Evolutionary conservation across 2,113 vertebrate species (phyloP).

Genomic region (Puffinus mauretanicus): DNA sequence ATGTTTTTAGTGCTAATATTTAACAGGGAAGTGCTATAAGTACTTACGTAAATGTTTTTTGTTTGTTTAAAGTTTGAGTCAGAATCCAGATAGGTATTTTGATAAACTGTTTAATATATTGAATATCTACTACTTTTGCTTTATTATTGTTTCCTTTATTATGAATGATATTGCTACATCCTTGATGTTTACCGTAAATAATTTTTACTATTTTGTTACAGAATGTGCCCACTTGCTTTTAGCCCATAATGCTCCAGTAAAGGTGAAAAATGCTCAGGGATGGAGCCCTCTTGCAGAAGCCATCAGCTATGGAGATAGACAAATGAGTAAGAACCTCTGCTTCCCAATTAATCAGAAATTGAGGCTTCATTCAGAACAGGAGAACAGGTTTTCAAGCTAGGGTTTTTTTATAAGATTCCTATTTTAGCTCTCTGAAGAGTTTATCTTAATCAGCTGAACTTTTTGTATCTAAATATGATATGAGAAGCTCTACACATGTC

Average conservation of each 20-base stretch:
- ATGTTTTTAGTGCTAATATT: background rate
- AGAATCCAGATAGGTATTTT: background rate
- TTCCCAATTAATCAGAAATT: background rate
- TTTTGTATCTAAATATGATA: background rate
- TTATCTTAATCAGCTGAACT: background rate
- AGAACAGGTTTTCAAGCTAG: background rate
- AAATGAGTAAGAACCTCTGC: constrained; percentile 90
- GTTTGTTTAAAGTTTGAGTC: background rate
- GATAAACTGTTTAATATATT: background rate
- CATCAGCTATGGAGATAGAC: constrained; percentile 98
- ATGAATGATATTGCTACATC: background rate
- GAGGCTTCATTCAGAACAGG: background rate
- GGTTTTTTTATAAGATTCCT: background rate
- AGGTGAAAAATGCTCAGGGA: constrained; percentile 99
- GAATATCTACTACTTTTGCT: background rate
- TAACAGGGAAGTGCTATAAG: background rate
- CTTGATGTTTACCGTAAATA: background rate
- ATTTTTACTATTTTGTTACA: constrained; percentile 60
- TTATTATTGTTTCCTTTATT: background rate
- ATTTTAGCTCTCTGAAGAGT: background rate
- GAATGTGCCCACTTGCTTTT: constrained; percentile 98
- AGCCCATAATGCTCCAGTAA: constrained; percentile 98
- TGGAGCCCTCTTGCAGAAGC: constrained; percentile 99
- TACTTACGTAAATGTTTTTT: background rate
- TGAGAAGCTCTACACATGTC: background rate